Evolutionary conservation across 2,113 vertebrate genomes (phyloP).

Genomic region (Ramphastos sulfuratus): DNA sequence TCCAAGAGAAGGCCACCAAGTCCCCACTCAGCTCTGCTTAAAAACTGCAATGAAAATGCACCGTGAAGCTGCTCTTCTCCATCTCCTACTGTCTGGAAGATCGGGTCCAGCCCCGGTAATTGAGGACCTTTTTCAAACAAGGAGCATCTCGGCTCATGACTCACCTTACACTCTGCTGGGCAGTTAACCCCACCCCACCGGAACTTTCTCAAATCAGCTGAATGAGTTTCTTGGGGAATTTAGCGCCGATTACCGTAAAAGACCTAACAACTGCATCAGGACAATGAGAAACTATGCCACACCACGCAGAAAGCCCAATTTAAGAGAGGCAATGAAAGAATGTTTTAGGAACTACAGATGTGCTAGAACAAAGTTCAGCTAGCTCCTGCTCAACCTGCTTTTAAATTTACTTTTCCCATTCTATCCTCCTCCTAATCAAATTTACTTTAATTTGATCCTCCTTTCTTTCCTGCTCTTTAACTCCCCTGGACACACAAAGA

Average conservation of each 20-base stretch:
- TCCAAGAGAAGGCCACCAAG: background rate
- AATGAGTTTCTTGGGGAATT: background rate
- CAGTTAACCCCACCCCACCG: background rate
- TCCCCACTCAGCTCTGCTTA: background rate
- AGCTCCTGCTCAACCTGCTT: background rate
- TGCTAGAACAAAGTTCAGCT: background rate
- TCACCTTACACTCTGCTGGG: background rate
- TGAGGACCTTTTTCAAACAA: background rate
- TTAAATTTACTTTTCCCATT: constrained; percentile 1
- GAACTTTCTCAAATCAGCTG: background rate
- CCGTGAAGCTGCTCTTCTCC: background rate
- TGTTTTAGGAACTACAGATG: background rate
- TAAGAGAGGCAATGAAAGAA: background rate
- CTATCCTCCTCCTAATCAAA: background rate
- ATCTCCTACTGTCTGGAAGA: background rate
- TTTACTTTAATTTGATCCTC: constrained; percentile 5
- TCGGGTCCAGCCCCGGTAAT: fast-evolving
- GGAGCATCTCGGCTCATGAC: background rate
- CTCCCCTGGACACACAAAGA: background rate
- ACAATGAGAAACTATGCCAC: background rate
- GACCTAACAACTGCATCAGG: background rate
- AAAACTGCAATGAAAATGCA: background rate
- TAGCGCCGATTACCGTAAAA: background rate
- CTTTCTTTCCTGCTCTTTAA: background rate
- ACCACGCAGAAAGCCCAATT: background rate